A percentile compares a stretch with the other conserved stretches of the same genome.
Conservation (phyloP, 1,140 invertebrate species). For the Pissodes strobi region DNA sequence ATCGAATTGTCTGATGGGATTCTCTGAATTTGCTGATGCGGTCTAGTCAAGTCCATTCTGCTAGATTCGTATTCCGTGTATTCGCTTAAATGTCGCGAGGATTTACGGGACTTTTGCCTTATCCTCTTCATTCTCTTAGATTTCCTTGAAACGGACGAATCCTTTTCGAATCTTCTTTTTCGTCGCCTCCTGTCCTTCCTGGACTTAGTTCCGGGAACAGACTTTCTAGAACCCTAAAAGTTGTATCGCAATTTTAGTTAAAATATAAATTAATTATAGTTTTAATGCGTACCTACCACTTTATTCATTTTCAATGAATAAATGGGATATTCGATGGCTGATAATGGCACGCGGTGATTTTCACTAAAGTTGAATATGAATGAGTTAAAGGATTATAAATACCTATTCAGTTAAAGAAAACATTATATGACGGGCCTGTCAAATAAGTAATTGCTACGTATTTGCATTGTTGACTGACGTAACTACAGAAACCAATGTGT, state of each 20-base stretch:
- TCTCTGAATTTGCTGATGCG: not conserved
- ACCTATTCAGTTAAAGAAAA: too few relatives aligned
- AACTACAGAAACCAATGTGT: too few relatives aligned
- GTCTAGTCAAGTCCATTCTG: conserved; percentile 11
- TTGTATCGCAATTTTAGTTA: not conserved
- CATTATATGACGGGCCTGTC: too few relatives aligned
- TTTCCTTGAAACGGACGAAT: not conserved
- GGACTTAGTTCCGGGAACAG: too few relatives aligned
- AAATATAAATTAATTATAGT: not conserved
- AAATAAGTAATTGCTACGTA: too few relatives aligned
- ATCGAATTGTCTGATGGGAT: conserved; percentile 18
- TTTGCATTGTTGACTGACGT: too few relatives aligned
- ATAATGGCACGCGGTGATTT: too few relatives aligned
- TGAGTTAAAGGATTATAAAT: too few relatives aligned
- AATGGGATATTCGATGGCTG: too few relatives aligned
- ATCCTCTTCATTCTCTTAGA: conserved; percentile 14
- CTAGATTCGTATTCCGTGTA: conserved; percentile 11
- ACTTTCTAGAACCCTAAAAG: conserved; percentile 12
- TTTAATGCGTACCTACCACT: conserved; percentile 16
- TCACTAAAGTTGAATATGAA: too few relatives aligned
- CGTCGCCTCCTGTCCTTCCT: conserved; percentile 7
- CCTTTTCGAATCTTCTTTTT: conserved; percentile 11
- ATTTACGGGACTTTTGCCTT: not conserved
- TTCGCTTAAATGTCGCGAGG: not conserved
- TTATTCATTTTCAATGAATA: too few relatives aligned